phyloP scores from a whole-genome alignment of 2,888 invertebrate species.

The Melinaea marsaeus region DNA sequence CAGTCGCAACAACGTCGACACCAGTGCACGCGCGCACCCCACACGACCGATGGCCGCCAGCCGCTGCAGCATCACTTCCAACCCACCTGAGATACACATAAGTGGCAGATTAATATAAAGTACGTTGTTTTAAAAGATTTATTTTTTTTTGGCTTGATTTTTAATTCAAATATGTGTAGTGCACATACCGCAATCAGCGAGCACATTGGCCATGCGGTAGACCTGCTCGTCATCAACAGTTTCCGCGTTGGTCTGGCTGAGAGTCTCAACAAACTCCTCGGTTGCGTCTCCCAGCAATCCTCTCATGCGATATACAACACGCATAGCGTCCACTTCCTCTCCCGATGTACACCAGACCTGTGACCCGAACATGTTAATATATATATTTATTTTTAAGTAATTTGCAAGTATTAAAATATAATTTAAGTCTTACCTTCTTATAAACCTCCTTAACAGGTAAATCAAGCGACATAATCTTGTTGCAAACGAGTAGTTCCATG shows the following conservation, averaged over 20 bases:
- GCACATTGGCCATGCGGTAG: constrained; percentile 80
- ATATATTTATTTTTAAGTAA: constrained; percentile 11
- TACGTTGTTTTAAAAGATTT: too few species aligned
- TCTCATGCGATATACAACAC: constrained; percentile 98
- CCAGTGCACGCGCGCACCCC: constrained; percentile 90
- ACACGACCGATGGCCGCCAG: constrained; percentile 91
- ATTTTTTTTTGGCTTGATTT: too few species aligned
- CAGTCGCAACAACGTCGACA: constrained; percentile 93
- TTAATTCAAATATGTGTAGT: neutral
- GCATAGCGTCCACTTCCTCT: constrained; percentile 96
- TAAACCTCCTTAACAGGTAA: constrained; percentile 95
- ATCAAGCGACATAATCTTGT: constrained; percentile 98
- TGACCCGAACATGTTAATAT: too few species aligned
- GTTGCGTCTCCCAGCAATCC: constrained; percentile 98
- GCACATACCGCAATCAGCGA: constrained; percentile 67
- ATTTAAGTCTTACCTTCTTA: constrained; percentile 77
- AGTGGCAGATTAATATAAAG: neutral
- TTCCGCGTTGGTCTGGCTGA: constrained; percentile 90
- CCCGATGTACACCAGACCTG: constrained; percentile 93
- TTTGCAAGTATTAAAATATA: neutral
- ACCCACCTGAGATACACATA: constrained; percentile 59
- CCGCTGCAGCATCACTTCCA: constrained; percentile 89
- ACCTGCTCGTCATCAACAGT: constrained; percentile 96
- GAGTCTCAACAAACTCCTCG: constrained; percentile 97
- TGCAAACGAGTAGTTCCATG: constrained; percentile 98